Conservation (phyloP, 2,113 vertebrate species). For the Menidia beryllina region DNA sequence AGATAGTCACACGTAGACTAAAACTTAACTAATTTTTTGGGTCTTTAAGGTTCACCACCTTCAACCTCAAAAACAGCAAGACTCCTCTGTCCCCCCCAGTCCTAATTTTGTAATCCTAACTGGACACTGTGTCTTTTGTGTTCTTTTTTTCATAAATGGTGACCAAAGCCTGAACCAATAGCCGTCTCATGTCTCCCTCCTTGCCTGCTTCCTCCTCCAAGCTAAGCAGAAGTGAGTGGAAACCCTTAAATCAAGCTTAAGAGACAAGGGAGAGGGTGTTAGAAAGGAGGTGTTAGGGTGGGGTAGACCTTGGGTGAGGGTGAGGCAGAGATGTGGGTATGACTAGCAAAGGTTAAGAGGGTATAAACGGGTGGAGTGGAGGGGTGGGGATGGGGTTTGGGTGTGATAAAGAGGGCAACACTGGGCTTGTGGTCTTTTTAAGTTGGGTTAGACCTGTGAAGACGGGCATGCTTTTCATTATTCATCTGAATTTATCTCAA, state of each 20-base stretch:
- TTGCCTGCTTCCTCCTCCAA: constrained; percentile 25
- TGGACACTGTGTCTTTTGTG: constrained; percentile 61
- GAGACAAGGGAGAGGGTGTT: constrained; percentile 18
- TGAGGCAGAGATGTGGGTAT: constrained; percentile 41
- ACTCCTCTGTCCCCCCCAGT: constrained; percentile 47
- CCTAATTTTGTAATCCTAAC: constrained; percentile 55
- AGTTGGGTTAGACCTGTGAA: constrained; percentile 76
- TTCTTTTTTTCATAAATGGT: constrained; percentile 46
- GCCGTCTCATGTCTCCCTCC: constrained; percentile 10
- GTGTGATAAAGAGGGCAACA: constrained; percentile 49
- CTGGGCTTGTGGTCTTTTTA: constrained; percentile 69
- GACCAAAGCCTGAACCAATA: constrained; percentile 46
- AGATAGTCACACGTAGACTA: constrained; percentile 46
- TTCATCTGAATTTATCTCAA: constrained; percentile 74
- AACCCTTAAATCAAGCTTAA: constrained; percentile 30
- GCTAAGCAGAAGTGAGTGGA: constrained; percentile 18
- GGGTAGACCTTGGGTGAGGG: constrained; percentile 18
- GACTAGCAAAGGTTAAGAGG: constrained; percentile 40
- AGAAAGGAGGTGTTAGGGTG: not conserved
- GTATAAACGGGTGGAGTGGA: constrained; percentile 38
- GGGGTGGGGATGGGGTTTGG: constrained; percentile 51
- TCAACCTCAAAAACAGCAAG: constrained; percentile 61
- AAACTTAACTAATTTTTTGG: constrained; percentile 19
- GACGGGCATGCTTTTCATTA: constrained; percentile 76
- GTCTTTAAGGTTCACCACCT: constrained; percentile 50